Conservation (phyloP, 2,888 invertebrate species). For the Macrosiphum euphorbiae region DNA sequence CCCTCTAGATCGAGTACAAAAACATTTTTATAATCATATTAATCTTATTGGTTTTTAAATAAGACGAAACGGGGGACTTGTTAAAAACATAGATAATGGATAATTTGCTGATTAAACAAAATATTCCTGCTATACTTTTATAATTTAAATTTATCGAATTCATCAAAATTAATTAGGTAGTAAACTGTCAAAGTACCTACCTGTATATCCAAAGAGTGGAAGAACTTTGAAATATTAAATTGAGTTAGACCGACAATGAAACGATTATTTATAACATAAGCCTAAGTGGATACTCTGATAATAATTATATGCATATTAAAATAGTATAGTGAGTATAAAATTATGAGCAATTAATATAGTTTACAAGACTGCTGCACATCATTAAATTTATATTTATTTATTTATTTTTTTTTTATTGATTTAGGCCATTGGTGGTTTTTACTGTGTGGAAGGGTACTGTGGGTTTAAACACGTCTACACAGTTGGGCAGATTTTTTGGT, state of each 20-base stretch:
- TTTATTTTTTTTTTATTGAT: no score
- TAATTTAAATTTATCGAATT: neutral
- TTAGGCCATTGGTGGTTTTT: no score
- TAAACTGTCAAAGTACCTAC: neutral
- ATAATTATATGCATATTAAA: neutral
- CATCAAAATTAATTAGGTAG: neutral
- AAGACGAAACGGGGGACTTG: neutral
- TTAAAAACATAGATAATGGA: neutral
- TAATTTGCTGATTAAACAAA: neutral
- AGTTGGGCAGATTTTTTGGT: no score
- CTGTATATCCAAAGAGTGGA: neutral
- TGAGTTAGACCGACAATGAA: neutral
- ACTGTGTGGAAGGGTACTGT: no score
- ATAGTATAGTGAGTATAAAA: neutral
- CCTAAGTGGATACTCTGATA: neutral
- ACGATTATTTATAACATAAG: neutral
- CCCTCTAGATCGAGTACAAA: neutral
- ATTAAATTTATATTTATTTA: neutral
- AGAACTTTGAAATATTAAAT: neutral
- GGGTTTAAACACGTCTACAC: no score
- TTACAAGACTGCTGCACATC: neutral
- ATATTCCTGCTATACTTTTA: neutral
- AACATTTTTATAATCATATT: neutral
- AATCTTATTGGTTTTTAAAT: neutral
- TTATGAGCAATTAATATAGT: neutral